These are phyloP conservation scores for Stegophylla sp. DNA, from an alignment of 2,888 invertebrate species.

Conservation along the genomic window DNA sequence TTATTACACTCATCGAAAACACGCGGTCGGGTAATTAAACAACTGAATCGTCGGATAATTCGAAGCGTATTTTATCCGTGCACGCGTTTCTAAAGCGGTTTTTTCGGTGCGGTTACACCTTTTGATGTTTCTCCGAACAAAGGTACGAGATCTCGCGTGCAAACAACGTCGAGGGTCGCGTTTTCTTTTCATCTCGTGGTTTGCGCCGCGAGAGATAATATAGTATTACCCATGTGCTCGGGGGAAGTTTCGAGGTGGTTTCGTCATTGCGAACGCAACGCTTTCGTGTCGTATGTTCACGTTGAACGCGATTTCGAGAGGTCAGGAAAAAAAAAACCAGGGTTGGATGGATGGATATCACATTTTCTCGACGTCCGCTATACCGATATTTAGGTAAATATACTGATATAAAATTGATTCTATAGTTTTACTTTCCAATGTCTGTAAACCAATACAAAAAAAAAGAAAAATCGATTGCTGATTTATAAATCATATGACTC, in stretches of 20 bases:
- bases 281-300: not conserved
- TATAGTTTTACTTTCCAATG: too few relatives aligned
- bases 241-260: not conserved
- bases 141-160: not conserved
- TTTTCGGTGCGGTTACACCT: not conserved
- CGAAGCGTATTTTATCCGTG: not conserved
- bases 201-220: not conserved
- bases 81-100: not conserved
- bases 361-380: too few relatives aligned
- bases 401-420: too few relatives aligned
- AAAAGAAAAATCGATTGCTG: too few relatives aligned
- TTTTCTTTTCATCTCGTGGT: constrained; percentile 31
- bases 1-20: not conserved
- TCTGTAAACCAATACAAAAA: too few relatives aligned
- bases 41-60: not conserved
- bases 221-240: not conserved
- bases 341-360: too few relatives aligned
- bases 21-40: constrained; percentile 7
- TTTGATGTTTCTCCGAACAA: constrained; percentile 12
- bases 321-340: not conserved
- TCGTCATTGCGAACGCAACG: not conserved
- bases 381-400: too few relatives aligned
- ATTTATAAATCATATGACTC: too few relatives aligned
- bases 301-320: not conserved
- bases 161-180: constrained; percentile 2